Evolutionary conservation across 2,113 vertebrate genomes (phyloP).

Genomic region (Podiceps cristatus): DNA sequence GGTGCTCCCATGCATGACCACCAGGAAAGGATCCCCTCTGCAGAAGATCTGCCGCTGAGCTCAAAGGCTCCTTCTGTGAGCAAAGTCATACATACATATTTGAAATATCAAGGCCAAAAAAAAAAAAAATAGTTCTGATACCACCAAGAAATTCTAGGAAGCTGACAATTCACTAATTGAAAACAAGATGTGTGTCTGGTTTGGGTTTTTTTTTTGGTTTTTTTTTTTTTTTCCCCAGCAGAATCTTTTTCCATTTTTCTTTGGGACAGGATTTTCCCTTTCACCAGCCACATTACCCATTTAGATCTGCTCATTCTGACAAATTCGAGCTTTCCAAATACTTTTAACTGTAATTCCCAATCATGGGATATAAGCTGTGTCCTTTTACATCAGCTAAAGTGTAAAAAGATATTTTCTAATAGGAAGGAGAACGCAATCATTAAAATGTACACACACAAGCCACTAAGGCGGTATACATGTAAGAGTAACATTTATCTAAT

Average conservation of each 20-base stretch:
- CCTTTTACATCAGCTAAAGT: background rate
- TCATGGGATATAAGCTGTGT: background rate
- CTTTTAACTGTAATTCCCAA: background rate
- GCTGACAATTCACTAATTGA: background rate
- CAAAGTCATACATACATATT: background rate
- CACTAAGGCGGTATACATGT: conserved; percentile 5
- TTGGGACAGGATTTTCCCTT: background rate
- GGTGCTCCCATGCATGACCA: background rate
- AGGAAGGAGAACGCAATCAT: background rate
- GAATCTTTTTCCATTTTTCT: background rate
- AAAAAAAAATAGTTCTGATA: background rate
- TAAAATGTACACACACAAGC: background rate
- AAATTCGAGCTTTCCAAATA: background rate
- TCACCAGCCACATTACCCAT: background rate
- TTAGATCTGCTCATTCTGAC: background rate
- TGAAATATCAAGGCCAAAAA: background rate
- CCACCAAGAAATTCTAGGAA: background rate
- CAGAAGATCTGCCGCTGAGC: background rate
- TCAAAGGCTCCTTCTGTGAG: background rate
- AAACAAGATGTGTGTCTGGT: background rate
- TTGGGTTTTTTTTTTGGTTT: too few relatives aligned
- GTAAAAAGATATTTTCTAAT: conserved; percentile 7
- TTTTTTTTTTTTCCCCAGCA: background rate
- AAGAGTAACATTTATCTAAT: conserved; percentile 61
- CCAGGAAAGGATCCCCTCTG: background rate